Percentiles rank a stretch among this genome's conserved stretches.
phyloP scores from a whole-genome alignment of 2,888 invertebrate genomes.

The Drosophila nr. perissopoda region DNA sequence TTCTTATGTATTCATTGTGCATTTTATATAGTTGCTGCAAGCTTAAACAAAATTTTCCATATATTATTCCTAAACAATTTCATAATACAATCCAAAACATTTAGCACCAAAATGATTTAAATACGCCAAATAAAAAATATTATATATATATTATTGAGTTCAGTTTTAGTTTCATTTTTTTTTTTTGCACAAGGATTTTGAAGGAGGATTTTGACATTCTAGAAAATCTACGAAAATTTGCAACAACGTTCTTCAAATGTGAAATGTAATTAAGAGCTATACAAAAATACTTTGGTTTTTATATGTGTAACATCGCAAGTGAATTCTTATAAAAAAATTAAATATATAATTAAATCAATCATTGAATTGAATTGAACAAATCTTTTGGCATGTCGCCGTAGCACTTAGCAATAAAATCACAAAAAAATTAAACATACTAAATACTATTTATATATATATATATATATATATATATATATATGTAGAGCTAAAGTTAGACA shows the following conservation, averaged over 20 bases:
- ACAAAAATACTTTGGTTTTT: constrained; percentile 75
- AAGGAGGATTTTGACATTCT: constrained; percentile 38
- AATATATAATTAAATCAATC: constrained; percentile 36
- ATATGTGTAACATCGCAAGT: constrained; percentile 26
- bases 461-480: constrained; percentile 26
- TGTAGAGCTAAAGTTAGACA: constrained; percentile 31
- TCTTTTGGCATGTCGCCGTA: constrained; percentile 53
- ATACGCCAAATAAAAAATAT: constrained; percentile 46
- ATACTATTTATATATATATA: constrained; percentile 15
- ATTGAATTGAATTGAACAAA: constrained; percentile 44
- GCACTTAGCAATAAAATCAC: constrained; percentile 73
- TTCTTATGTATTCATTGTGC: constrained; percentile 25
- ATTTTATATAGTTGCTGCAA: constrained; percentile 64
- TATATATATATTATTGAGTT: constrained; percentile 31
- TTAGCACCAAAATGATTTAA: constrained; percentile 73
- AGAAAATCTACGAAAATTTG: constrained; percentile 58
- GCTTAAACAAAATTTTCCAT: constrained; percentile 47
- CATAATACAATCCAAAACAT: constrained; percentile 51
- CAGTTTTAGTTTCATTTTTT: constrained; percentile 21
- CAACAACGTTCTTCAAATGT: constrained; percentile 59
- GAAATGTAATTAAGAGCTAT: constrained; percentile 45
- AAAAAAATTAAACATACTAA: constrained; percentile 68
- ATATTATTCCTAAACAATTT: constrained; percentile 44
- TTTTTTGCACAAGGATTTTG: constrained; percentile 46
- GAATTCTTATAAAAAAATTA: constrained; percentile 42